phyloP scores from a whole-genome alignment of 1,140 invertebrate species.

The Danaus melanippus region DNA sequence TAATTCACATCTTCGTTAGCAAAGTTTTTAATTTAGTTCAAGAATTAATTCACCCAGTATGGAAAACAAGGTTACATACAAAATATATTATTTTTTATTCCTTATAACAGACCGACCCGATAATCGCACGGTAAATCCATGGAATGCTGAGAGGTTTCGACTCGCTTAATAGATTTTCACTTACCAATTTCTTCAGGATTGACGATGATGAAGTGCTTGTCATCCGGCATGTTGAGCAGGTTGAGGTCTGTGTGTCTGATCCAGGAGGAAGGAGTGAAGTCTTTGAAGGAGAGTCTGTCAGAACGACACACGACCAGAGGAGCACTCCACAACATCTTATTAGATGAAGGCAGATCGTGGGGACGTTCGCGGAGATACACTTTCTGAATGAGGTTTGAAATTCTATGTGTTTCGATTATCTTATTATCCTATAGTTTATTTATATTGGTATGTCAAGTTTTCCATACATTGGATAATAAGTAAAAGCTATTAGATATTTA shows the following conservation, averaged over 20 bases:
- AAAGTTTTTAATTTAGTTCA: too few species aligned
- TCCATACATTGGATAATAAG: too few species aligned
- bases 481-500: too few species aligned
- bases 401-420: neutral
- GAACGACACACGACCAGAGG: constrained; percentile 75
- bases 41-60: too few species aligned
- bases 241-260: constrained; percentile 71
- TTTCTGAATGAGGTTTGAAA: constrained; percentile 62
- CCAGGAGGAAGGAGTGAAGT: constrained; percentile 73
- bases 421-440: too few species aligned
- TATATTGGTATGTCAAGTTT: too few species aligned
- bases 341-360: constrained; percentile 76
- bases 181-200: constrained; percentile 87
- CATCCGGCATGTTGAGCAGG: constrained; percentile 68
- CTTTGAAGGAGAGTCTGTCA: constrained; percentile 73
- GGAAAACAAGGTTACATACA: too few species aligned
- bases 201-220: constrained; percentile 78
- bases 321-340: constrained; percentile 79
- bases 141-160: too few species aligned
- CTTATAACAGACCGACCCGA: too few species aligned
- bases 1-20: too few species aligned
- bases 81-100: too few species aligned
- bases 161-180: constrained; percentile 1
- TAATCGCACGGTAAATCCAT: too few species aligned
- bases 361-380: constrained; percentile 79